Base-by-base conservation (phyloP, 1,140 invertebrate species). In the Euschistus heros region DNA sequence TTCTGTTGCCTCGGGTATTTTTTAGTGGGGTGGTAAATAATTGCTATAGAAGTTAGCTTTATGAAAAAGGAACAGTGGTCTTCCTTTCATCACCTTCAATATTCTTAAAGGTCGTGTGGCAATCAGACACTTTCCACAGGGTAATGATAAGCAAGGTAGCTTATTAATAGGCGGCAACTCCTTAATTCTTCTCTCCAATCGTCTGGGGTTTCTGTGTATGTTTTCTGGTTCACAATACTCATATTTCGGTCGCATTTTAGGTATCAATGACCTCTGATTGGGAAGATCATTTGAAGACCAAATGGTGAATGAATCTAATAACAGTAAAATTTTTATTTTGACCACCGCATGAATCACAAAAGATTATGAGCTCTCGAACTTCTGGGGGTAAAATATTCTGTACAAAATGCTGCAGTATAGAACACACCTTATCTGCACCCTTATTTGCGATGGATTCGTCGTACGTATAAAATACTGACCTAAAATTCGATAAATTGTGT, bases 401-500 rank as follows among this genome's bases (percentile, higher is more conserved):
- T 30, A 68, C 44, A 67, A 67, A 63, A 55, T 66, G 44, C 13
- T 61, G 27, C 37, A 68, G 30, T 46, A 68, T 67, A 33, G 68
- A 68, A 26, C 60, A 63, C 10, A 68, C 65, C 17, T 68, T 54
- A 66, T 68, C 68, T 57, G 64, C 46, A 5, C 61, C 65, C 54
- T 66, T 68, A 26, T 63, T 66, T 24, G 64, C 67, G n/a, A 66
- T 65, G 22, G 64, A 52, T 61, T 70, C 69, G 33, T 64, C 33
- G 57, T 70, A 70, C 10, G 65, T 61, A 47, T 66, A 70, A 42
- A 70, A 70, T 42, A 63, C 30, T 47, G 64, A 50, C 22, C n/a
- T 13, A 20, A n/a, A 18, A 42, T 61, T 37, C 17, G 64, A 70
- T 8, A 68, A 44, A n/a, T 68, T 52, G 47, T 63, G 62, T 47